Evolutionary conservation across 2,113 vertebrate species (phyloP).

Genomic region (Silurus asotus): DNA sequence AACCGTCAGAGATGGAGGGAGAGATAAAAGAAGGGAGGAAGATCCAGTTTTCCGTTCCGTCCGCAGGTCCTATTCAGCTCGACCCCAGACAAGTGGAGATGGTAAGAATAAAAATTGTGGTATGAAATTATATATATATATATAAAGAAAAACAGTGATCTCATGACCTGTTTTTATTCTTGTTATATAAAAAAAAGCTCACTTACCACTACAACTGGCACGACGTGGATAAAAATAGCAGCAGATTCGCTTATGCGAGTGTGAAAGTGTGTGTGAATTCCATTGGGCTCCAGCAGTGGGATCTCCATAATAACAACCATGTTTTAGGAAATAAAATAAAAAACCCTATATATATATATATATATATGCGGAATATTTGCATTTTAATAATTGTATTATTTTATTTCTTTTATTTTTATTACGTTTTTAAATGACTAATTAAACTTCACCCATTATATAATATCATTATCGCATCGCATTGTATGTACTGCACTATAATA

Average conservation of each 20-base stretch:
- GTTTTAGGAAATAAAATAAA: background rate
- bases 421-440: background rate
- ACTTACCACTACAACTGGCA: background rate
- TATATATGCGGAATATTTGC: background rate
- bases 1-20: slow-evolving; percentile 54
- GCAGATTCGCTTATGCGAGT: background rate
- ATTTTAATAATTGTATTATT: background rate
- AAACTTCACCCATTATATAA: background rate
- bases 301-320: background rate
- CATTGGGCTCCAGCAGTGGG: background rate
- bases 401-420: background rate
- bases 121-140: too few species aligned
- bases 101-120: slow-evolving; percentile 71
- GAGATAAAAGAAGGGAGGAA: slow-evolving; percentile 71
- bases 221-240: background rate
- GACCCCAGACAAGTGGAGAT: slow-evolving; percentile 88
- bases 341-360: too few species aligned
- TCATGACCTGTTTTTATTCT: background rate
- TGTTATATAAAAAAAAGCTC: background rate
- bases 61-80: slow-evolving; percentile 79
- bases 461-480: too few species aligned
- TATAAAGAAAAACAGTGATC: background rate
- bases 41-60: slow-evolving; percentile 90
- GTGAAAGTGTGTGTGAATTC: background rate
- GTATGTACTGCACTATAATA: background rate